Percentiles rank a stretch among this genome's conserved stretches.
These are phyloP conservation scores for Tauraco hartlaubi DNA, from an alignment of 2,797 vertebrate species.

Conservation along the genomic window DNA sequence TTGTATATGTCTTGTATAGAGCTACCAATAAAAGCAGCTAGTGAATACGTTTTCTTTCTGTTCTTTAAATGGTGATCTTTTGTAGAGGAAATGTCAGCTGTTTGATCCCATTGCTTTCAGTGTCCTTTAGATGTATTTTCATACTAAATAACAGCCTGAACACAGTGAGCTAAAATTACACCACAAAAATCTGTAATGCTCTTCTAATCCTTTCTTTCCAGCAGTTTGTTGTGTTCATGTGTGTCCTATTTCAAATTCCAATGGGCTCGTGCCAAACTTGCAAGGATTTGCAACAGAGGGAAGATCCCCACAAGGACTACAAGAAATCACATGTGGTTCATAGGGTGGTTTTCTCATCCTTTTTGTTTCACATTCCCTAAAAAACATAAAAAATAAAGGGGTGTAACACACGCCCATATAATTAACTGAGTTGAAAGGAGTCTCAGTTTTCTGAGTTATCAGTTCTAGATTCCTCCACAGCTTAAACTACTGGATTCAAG, in stretches of 20 bases:
- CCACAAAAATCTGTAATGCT: background rate
- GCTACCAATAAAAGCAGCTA: background rate
- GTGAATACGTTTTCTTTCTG: background rate
- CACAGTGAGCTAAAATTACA: background rate
- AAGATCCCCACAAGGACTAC: background rate
- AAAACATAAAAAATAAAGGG: background rate
- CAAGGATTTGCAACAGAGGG: background rate
- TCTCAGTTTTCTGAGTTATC: background rate
- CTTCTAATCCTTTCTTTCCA: background rate
- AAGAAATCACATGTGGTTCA: background rate
- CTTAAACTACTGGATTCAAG: background rate
- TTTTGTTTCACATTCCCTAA: background rate
- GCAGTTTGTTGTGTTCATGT: background rate
- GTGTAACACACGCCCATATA: background rate
- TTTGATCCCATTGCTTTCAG: background rate
- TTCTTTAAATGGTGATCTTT: background rate
- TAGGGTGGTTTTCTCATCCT: background rate
- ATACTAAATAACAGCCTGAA: background rate
- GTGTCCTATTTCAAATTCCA: background rate
- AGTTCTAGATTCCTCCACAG: background rate
- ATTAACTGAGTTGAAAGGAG: background rate
- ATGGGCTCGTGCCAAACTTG: background rate
- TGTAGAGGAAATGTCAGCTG: background rate
- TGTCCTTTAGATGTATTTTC: background rate
- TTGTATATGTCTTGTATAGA: background rate